These are phyloP conservation scores for Lipophrys pholis DNA, from an alignment of 2,113 vertebrate species.

Conservation along the genomic window DNA sequence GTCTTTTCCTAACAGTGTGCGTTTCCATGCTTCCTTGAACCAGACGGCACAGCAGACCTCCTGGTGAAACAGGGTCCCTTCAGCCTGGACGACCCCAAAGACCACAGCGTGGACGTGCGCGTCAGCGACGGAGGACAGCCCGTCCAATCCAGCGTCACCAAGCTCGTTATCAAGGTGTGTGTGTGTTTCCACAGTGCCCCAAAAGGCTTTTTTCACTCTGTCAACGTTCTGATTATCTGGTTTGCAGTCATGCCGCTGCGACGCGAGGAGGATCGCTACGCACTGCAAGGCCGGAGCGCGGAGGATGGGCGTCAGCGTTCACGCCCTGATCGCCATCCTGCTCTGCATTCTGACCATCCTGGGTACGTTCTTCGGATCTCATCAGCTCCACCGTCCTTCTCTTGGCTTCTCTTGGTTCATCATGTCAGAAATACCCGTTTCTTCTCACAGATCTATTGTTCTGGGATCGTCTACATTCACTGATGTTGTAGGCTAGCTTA, in stretches of 20 bases:
- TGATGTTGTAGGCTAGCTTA: too few species aligned
- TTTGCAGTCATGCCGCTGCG: slow-evolving; percentile 87
- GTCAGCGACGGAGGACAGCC: slow-evolving; percentile 90
- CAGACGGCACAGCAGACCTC: slow-evolving; percentile 91
- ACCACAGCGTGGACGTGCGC: slow-evolving; percentile 86
- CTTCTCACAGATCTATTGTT: too few species aligned
- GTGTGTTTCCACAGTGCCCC: slow-evolving; percentile 37
- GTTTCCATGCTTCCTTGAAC: slow-evolving; percentile 30
- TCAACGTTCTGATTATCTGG: too few species aligned
- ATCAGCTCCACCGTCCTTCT: too few species aligned
- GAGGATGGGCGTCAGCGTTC: slow-evolving; percentile 85
- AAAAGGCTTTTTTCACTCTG: too few species aligned
- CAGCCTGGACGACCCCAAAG: slow-evolving; percentile 84
- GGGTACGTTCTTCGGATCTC: slow-evolving; percentile 86
- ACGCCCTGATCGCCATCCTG: slow-evolving; percentile 89
- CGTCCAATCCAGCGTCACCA: slow-evolving; percentile 81
- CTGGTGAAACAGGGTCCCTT: slow-evolving; percentile 88
- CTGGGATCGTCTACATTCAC: too few species aligned
- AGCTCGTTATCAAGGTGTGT: slow-evolving; percentile 83
- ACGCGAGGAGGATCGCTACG: slow-evolving; percentile 76
- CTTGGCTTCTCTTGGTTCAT: too few species aligned
- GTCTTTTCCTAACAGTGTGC: too few species aligned
- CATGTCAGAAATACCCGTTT: too few species aligned
- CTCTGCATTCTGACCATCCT: slow-evolving; percentile 90
- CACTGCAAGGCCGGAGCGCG: slow-evolving; percentile 82